Percentiles rank a stretch among this genome's conserved stretches.
phyloP scores from a whole-genome alignment of 1,140 invertebrate species.

The Drosophila truncata region DNA sequence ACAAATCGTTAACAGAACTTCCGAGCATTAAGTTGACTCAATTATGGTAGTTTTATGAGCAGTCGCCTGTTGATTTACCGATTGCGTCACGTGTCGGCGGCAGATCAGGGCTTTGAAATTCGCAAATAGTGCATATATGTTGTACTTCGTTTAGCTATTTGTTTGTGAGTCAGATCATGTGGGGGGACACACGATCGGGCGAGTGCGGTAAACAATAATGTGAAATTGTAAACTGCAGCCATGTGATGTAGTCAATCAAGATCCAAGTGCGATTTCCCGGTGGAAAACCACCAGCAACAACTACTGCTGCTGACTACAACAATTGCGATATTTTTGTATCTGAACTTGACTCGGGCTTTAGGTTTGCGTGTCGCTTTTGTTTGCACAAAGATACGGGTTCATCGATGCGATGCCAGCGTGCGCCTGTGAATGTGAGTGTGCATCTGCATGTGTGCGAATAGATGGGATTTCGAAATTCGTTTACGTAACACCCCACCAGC shows the following conservation, averaged over 20 bases:
- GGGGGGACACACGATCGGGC: slow-evolving; percentile 43
- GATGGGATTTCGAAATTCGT: slow-evolving; percentile 69
- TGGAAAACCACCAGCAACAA: slow-evolving; percentile 45
- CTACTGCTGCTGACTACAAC: slow-evolving; percentile 12
- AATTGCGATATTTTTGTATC: slow-evolving; percentile 55
- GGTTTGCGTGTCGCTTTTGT: slow-evolving; percentile 68
- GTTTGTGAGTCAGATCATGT: slow-evolving; percentile 35
- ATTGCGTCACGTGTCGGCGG: slow-evolving; percentile 45
- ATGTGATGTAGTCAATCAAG: slow-evolving; percentile 62
- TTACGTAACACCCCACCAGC: slow-evolving; percentile 59
- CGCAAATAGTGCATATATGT: slow-evolving; percentile 12
- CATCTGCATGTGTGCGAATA: slow-evolving; percentile 28
- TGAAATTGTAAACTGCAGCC: slow-evolving; percentile 65
- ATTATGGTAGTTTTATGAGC: slow-evolving; percentile 1
- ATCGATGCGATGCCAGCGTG: slow-evolving; percentile 29
- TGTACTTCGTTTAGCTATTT: slow-evolving; percentile 12
- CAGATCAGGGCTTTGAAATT: slow-evolving; percentile 27
- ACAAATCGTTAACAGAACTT: not conserved
- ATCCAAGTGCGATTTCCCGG: slow-evolving; percentile 43
- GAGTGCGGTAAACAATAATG: slow-evolving; percentile 59
- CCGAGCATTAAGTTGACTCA: slow-evolving; percentile 9
- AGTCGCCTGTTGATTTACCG: slow-evolving; percentile 33
- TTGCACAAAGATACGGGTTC: slow-evolving; percentile 59
- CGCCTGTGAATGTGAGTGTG: slow-evolving; percentile 6
- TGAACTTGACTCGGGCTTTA: slow-evolving; percentile 62